These are phyloP conservation scores for Reinhardtius hippoglossoides DNA, from an alignment of 2,113 vertebrate species.

Conservation along the genomic window DNA sequence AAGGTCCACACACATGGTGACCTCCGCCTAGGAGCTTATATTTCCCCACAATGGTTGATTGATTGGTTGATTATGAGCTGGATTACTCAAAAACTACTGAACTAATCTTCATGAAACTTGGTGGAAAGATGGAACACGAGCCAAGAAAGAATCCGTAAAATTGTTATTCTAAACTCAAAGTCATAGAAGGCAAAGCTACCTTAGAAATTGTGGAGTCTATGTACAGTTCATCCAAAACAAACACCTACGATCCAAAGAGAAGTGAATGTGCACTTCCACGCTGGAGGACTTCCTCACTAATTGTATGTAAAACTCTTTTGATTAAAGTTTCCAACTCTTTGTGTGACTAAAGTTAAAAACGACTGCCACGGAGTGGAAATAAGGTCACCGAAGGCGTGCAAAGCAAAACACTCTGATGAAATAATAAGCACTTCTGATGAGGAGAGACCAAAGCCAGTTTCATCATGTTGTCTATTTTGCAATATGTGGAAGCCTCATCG, in stretches of 20 bases:
- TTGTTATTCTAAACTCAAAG: too few species aligned
- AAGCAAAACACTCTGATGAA: constrained; percentile 41
- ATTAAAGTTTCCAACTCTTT: constrained; percentile 1
- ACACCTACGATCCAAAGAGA: neutral
- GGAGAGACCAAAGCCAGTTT: constrained; percentile 41
- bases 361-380: constrained; percentile 29
- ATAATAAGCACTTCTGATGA: constrained; percentile 52
- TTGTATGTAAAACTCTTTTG: constrained; percentile 1
- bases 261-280: neutral
- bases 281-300: neutral
- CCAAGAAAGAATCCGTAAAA: too few species aligned
- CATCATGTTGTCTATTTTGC: constrained; percentile 45
- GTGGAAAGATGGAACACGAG: too few species aligned
- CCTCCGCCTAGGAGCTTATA: too few species aligned
- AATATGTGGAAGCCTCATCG: constrained; percentile 27
- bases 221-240: neutral
- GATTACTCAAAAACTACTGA: too few species aligned
- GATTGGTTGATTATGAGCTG: too few species aligned
- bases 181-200: neutral
- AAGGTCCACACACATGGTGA: too few species aligned
- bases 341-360: constrained; percentile 20
- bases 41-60: too few species aligned
- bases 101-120: too few species aligned
- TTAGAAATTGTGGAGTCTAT: neutral
- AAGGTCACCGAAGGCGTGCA: constrained; percentile 25